Evolutionary conservation across 1,140 invertebrate species (phyloP), one percentile per base, ranked within the genome.

Genomic region (Trichogramma pretiosum): DNA sequence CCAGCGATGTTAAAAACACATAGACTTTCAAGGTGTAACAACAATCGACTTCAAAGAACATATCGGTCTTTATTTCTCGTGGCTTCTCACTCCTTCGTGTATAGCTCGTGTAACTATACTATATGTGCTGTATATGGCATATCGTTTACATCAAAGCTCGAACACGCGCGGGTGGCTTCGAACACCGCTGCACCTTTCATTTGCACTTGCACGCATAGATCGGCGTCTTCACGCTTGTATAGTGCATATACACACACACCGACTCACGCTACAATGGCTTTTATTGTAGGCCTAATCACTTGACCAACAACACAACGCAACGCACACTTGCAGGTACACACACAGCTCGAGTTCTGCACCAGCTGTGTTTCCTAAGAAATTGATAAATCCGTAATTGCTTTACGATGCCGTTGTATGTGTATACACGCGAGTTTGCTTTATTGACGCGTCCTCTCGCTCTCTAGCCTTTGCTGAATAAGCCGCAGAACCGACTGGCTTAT

Each of bases 301-400:
- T 21, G 41, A 41, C 52, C 47, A 54, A 51, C 55, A 46, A 26
- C 39, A 8, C 24, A 33, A 30, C 34, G 21, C 41, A n/a, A n/a
- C n/a, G n/a, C n/a, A n/a, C n/a, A n/a, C n/a, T n/a, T n/a, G n/a
- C n/a, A n/a, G n/a, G n/a, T n/a, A n/a, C n/a, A n/a, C n/a, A 42
- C 32, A 36, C 30, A 44, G 53, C 50, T 43, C n/a, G n/a, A n/a
- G n/a, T n/a, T n/a, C n/a, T n/a, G n/a, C 54, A 56, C 59, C 62
- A 64, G 62, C n/a, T n/a, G 54, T 65, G 62, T 57, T 58, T 62
- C 56, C 53, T 47, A 48, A 52, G 54, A 60, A 63, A 65, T 58
- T 61, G 62, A 65, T 65, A 63, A 65, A 53, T 63, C 49, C 48
- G 52, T 64, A 62, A 65, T 65, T 65, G 59, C 52, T 62, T 63